Evolutionary conservation across 2,888 invertebrate genomes (phyloP), one percentile per base, ranked within the genome.

Genomic region (Ichneumoninae sp.): DNA sequence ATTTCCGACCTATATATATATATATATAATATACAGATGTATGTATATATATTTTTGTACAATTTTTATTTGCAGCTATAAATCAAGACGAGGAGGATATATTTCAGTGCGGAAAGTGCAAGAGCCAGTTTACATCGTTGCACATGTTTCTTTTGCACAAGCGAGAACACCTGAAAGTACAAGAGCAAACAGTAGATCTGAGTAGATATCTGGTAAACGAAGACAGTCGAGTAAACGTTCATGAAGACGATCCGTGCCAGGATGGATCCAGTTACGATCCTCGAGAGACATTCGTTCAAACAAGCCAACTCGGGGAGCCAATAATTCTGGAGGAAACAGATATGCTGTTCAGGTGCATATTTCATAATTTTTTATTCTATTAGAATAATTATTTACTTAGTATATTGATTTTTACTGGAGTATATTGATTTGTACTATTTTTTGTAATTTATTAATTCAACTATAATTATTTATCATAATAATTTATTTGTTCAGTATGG

Each of bases 21-120:
- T 19, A 3, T 22, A 13, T 26, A 65, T 6, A 16, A 33, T 19
- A 3, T 22, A 13, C 36, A 65, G 10, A 16, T 52, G 16, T 22
- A 74, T 36, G 33, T 16, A 54, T 1, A 40, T 22, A 44, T 50
- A 10, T 50, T 75, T 40, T 36, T 70, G 16, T 47, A 22, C 7
- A 52, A 47, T 57, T 82, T 40, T 47, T 69, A 33, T 77, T 40
- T 71, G n/a, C 68, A 93, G 93, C 90, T 3, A 91, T 93, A 22
- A 92, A 93, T 86, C 92, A 93, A 83, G 95, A 95, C 87, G 95
- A 96, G 81, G 96, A 96, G 88, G 96, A 96, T 93, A 94, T 96
- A 80, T 96, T 96, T 92, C 96, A 96, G 86, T 96, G 96, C 93
- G 96, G 96, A 40, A 94, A 95, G 90, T 96, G 96, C 91, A 96